Base-by-base conservation (phyloP, 2,797 vertebrate genomes). In the Nannoperca obscura region DNA sequence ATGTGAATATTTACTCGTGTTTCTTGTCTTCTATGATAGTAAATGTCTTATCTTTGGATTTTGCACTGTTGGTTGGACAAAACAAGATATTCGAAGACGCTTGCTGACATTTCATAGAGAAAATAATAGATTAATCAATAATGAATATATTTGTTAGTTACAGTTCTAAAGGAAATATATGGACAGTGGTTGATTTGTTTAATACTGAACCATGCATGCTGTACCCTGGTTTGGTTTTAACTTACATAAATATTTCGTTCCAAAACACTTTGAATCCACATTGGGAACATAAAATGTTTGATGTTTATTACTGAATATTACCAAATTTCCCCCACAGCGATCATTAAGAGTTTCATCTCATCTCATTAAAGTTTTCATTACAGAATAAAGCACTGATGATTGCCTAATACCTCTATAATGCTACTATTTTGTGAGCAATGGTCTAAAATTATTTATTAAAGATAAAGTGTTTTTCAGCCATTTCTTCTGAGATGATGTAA, bases 361-460 rank as follows among this genome's bases (percentile, higher is more conserved):
- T 76, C 67, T 86, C 67, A 73, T 81, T 83, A 76, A n/a, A n/a
- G 50, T 78, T 76, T 64, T 86, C 67, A 73, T 81, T 83, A 76
- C 24, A n/a, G 50, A 80, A 70, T 59, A 20, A 82, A 76, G 78
- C 67, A 50, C 22, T 68, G 60, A 46, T 65, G 68, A 75, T 75
- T 74, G 22, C 66, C 54, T 32, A 10, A 38, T 2, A 7, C 38
- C n/a, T 60, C 30, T 42, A 10, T 47, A 24, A n/a, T 63, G 72
- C 27, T 38, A 13, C 46, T 66, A 5, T 67, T 86, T 76, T 71
- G 20, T 27, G 52, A 75, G 47, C 38, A 74, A 50, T 24, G 40
- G 20, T 70, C 17, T 38, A 53, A 27, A 27, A 27, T 27, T 27
- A 27, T 27, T 27, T 27, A 27, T 27, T 27, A 27, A 27, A 27